These are phyloP conservation scores for Halcyon smyrnensis DNA, from an alignment of 2,797 vertebrate genomes.

Conservation along the genomic window DNA sequence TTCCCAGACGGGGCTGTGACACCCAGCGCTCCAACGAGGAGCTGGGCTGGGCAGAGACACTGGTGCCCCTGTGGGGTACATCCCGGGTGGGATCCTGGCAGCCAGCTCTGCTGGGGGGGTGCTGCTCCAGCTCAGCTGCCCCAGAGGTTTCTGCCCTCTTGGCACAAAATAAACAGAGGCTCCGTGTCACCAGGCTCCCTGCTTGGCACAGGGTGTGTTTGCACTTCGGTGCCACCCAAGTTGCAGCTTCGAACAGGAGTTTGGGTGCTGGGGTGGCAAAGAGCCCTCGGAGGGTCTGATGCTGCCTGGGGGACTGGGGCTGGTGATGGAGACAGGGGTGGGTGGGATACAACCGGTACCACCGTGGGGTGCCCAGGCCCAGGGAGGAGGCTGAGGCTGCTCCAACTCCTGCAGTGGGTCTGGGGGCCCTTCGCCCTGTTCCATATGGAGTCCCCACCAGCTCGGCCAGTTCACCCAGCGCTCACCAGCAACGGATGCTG, in stretches of 20 bases:
- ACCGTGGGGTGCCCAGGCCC: rapidly evolving
- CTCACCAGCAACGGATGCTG: not conserved
- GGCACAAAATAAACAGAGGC: not conserved
- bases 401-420: too few species aligned
- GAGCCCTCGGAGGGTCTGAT: not conserved
- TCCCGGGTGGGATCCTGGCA: rapidly evolving
- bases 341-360: not conserved
- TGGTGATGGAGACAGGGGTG: not conserved
- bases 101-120: not conserved
- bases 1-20: not conserved
- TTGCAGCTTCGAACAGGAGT: rapidly evolving
- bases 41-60: not conserved
- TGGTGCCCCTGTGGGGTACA: not conserved
- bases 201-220: rapidly evolving
- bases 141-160: not conserved
- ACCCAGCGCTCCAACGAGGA: rapidly evolving
- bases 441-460: rapidly evolving
- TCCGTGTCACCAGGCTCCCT: rapidly evolving
- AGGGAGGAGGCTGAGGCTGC: not conserved
- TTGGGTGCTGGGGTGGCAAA: not conserved
- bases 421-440: rapidly evolving
- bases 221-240: rapidly evolving
- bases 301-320: not conserved
- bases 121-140: not conserved
- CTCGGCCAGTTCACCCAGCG: rapidly evolving